These are phyloP conservation scores for Lanius ludovicianus DNA, from an alignment of 2,113 vertebrate genomes.

Conservation along the genomic window DNA sequence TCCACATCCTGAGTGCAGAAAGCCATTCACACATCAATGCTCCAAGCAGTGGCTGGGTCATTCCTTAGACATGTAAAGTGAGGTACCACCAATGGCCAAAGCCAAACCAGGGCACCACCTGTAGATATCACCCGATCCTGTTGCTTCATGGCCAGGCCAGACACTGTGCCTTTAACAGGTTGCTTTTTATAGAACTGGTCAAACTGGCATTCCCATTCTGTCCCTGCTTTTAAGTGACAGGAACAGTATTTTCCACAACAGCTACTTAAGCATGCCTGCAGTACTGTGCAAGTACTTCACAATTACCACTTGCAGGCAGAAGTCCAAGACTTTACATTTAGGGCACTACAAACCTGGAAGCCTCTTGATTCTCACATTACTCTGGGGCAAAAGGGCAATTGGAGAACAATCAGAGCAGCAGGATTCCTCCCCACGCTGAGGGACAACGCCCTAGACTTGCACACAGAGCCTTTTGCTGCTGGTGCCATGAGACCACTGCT, in stretches of 20 bases:
- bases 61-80: not conserved
- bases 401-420: not conserved
- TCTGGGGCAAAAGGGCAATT: not conserved
- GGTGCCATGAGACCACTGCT: not conserved
- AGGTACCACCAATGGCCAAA: not conserved
- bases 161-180: accelerated
- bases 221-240: not conserved
- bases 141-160: not conserved
- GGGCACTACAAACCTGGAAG: not conserved
- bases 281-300: not conserved
- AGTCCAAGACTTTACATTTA: not conserved
- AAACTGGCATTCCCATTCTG: not conserved
- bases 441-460: accelerated
- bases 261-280: not conserved
- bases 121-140: accelerated
- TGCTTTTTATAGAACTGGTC: not conserved
- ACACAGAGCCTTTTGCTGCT: not conserved
- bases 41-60: not conserved
- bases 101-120: not conserved
- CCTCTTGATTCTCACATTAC: not conserved
- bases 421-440: not conserved
- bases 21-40: not conserved
- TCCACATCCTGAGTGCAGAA: not conserved
- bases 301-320: not conserved
- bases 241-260: not conserved